Conservation (phyloP, 1,140 invertebrate genomes). For the Camponotus pennsylvanicus region DNA sequence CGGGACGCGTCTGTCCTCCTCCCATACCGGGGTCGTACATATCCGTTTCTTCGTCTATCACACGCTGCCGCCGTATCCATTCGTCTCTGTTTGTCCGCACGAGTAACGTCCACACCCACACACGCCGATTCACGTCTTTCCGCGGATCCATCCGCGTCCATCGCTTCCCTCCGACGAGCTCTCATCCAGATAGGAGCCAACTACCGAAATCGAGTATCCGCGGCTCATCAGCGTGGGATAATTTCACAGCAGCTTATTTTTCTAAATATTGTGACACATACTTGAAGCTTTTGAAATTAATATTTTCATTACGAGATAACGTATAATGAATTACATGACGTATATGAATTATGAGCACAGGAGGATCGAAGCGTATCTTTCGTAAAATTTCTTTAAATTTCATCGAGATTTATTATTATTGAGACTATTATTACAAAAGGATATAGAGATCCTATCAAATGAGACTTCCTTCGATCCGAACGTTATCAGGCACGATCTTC, state of each 20-base stretch:
- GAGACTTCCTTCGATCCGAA: background rate
- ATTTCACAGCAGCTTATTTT: conserved; percentile 22
- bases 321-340: background rate
- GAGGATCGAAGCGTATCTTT: background rate
- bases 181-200: conserved; percentile 57
- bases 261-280: conserved; percentile 1
- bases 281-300: conserved; percentile 24
- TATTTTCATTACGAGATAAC: background rate
- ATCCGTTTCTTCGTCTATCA: conserved; percentile 31
- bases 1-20: conserved; percentile 65
- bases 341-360: background rate
- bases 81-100: conserved; percentile 25
- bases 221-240: conserved; percentile 55
- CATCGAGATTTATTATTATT: background rate
- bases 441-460: conserved; percentile 13
- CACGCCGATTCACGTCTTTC: conserved; percentile 62
- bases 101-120: conserved; percentile 56
- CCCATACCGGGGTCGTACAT: conserved; percentile 40
- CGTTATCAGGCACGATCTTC: conserved; percentile 40
- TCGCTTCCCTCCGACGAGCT: conserved; percentile 65
- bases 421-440: background rate
- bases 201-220: conserved; percentile 75
- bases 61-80: conserved; percentile 27
- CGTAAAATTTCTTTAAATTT: background rate
- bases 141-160: conserved; percentile 70